Base-by-base conservation (phyloP, 2,888 invertebrate genomes). In the Epicampocera succincta region DNA sequence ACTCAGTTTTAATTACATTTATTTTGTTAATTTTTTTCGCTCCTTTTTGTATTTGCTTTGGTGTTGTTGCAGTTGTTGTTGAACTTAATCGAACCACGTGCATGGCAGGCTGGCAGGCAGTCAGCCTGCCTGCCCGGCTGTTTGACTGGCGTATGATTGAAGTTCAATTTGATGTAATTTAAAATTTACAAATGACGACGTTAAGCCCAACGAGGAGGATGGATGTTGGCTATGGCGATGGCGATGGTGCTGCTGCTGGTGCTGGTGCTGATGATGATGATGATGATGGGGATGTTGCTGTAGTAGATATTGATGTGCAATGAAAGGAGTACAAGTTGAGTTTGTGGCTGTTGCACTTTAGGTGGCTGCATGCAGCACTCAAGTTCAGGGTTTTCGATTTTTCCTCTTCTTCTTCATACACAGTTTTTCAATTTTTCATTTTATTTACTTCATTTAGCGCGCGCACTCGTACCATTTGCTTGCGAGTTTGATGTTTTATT, bases 1-100 rank as follows among this genome's bases (percentile, higher is more conserved):
- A 63, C 56, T 77, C 63, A 71, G 65, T 72, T 72, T 78, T 72
- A 72, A 78, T 78, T 78, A 72, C 65, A 78, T 71, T 78, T 72
- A 75, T 75, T 75, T 60, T 75, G 66, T 66, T 58, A 50, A n/a
- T n/a, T 42, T 58, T 75, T 68, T 50, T 29, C 29, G 29, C 0
- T 60, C 3, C 50, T 50, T 21, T 25, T 54, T 42, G 2, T 50
- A 25, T 25, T n/a, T 50, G 25, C 15, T 38, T 44, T 42, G 25
- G 8, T 56, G 21, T 25, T 56, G 15, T n/a, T 56, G 21, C 15
- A 11, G 33, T 48, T 60, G 66, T 58, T 52, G 66, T 66, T 48
- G 19, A 19, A 50, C 40, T 66, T 68, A 75, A 68, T 50, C 56
- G 44, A 60, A 68, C 58, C 75, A 75, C 75, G 75, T 75, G 75